Evolutionary conservation across 2,113 vertebrate genomes (phyloP).

Genomic region (Tupaia tana): DNA sequence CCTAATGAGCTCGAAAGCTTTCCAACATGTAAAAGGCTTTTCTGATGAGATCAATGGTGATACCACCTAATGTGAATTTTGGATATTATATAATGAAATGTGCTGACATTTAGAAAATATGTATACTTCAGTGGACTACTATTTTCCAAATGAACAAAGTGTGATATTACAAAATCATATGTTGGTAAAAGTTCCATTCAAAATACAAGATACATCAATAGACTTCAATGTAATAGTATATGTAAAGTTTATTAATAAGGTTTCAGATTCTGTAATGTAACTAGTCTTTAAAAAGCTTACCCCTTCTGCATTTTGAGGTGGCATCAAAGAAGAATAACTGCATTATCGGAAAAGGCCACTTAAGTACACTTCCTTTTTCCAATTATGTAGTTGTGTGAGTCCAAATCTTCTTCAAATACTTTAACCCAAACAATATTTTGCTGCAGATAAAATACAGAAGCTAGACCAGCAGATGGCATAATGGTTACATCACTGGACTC

Average conservation of each 20-base stretch:
- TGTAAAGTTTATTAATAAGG: not conserved
- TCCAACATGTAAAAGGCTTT: not conserved
- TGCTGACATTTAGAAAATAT: not conserved
- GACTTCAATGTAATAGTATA: not conserved
- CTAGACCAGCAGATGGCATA: too few species aligned
- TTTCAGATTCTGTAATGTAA: not conserved
- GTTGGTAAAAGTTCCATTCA: not conserved
- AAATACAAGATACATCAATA: not conserved
- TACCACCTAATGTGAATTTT: not conserved
- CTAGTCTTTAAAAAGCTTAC: not conserved
- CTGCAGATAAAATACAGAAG: not conserved
- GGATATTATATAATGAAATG: not conserved
- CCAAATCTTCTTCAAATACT: conserved; percentile 15
- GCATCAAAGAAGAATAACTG: not conserved
- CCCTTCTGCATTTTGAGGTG: not conserved
- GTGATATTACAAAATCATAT: not conserved
- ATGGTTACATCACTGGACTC: too few species aligned
- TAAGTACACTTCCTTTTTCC: not conserved
- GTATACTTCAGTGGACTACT: not conserved
- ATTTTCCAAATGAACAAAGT: conserved; percentile 1
- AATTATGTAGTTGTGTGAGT: not conserved
- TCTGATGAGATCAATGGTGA: not conserved
- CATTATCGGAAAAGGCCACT: not conserved
- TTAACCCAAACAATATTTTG: not conserved
- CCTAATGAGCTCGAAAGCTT: not conserved